Base-by-base conservation (phyloP, 2,797 vertebrate genomes). In the Tamandua tetradactyla region DNA sequence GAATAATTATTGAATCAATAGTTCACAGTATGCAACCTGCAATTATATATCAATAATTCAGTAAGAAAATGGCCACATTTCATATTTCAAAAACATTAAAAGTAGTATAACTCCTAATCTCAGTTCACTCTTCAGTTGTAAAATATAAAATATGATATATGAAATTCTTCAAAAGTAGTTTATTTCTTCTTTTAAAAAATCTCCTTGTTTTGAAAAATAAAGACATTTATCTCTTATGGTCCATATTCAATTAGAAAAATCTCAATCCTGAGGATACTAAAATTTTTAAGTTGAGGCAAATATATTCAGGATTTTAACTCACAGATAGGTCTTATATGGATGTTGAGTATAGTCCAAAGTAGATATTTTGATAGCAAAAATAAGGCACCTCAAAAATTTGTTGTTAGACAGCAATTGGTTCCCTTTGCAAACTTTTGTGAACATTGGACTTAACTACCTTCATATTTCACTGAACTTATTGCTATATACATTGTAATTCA, bases 11-110 rank as follows among this genome's bases (percentile, higher is more conserved):
- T 72, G 74, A 61, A 97, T 93, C 91, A 86, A 64, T 93, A 96
- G 66, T 95, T 97, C 27, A 3, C 42, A 68, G 55, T 79, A 94
- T 47, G 82, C 90, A 95, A 94, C 71, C 59, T 93, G 93, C 61
- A 98, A 97, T 74, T 94, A 97, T 97, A 94, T 89, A 72, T 97
- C 80, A 96, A 91, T 96, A 97, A 97, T 97, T 96, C 72, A 94
- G 89, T 80, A 96, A 94, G 91, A 35, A 97, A 95, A 96, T 84
- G 69, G 61, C 14, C 35, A 37, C 87, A 86, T 89, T 93, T 93
- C 75, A 93, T 91, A 76, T 88, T 93, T 95, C 81, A 97, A 96
- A 96, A n/a, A 74, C 44, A 94, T 96, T 98, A 92, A 96, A 55
- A 96, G 82, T 93, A 82, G 90, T 10, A 13, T 91, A 52, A 55